Evolutionary conservation across 2,888 invertebrate species (phyloP), one percentile per base, ranked within the genome.

Genomic region (Punctoribates punctum): DNA sequence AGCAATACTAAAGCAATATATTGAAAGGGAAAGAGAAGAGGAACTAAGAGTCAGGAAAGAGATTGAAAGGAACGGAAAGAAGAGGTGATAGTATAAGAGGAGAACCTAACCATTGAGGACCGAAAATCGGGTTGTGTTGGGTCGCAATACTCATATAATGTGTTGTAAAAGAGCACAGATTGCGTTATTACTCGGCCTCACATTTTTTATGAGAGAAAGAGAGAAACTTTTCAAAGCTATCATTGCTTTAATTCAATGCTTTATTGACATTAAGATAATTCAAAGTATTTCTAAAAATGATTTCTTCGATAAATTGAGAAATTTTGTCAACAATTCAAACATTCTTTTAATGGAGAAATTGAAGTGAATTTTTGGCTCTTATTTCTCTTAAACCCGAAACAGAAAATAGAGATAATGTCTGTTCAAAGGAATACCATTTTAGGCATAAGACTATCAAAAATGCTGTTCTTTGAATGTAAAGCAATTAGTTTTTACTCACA

Each of bases 51-150:
- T 54, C 54, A 72, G 72, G 48, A 48, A 72, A 72, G 72, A 48
- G 72, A 72, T 20, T 72, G 72, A 72, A 72, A 72, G 34, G 48
- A 48, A 72, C 72, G 72, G 72, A 72, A 48, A 46, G 72, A 72
- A 48, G 42, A 48, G 48, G 72, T 46, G 72, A 72, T 20, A 72
- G n/a, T 23, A 20, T 8, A 4, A 72, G 34, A 72, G 34, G 25
- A 38, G 38, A 62, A 17, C 29, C 9, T 15, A 27, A 62, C 27
- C 20, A n/a, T 17, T 6, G 62, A 62, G 2, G 62, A 25, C 29
- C 17, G 25, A 27, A 60, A 57, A 62, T 62, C 62, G 25, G 62
- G 62, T 62, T 62, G 62, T 62, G 62, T 62, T 62, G 62, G 62
- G 62, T 62, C 62, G 29, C 62, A 62, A 62, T 27, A 27, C 27